Evolutionary conservation across 1,140 invertebrate genomes (phyloP).

Genomic region (Matsumurasca onukii): DNA sequence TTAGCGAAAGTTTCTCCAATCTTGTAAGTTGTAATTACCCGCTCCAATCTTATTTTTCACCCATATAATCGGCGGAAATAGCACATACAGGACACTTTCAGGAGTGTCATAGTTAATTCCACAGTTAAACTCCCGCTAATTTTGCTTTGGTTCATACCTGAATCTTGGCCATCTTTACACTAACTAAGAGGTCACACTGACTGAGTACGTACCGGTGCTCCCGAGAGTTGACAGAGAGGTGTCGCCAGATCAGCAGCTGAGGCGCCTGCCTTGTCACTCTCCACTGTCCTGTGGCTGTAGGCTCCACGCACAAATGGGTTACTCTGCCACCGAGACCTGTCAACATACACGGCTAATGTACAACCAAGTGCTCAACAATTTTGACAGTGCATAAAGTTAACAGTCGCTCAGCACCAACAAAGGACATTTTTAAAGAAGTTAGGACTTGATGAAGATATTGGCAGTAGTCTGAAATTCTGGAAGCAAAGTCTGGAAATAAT

Average conservation of each 20-base stretch:
- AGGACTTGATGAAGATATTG: neutral
- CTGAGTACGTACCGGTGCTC: neutral
- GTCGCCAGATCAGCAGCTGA: constrained; percentile 52
- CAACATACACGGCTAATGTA: neutral
- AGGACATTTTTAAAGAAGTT: neutral
- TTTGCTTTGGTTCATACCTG: no score
- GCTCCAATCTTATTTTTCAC: no score
- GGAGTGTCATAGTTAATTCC: no score
- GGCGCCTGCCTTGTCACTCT: constrained; percentile 51
- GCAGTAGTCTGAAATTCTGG: no score
- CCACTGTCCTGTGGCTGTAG: constrained; percentile 65
- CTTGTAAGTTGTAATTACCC: no score
- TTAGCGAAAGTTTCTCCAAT: no score
- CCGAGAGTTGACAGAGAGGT: neutral
- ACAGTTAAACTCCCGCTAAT: no score
- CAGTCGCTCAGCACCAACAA: neutral
- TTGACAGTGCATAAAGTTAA: neutral
- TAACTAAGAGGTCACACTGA: no score
- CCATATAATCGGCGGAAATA: no score
- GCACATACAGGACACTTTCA: no score
- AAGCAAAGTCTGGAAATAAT: no score
- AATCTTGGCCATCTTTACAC: no score
- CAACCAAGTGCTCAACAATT: neutral
- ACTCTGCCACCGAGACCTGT: constrained; percentile 64
- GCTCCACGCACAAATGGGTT: constrained; percentile 68